Evolutionary conservation across 1,140 invertebrate genomes (phyloP), one percentile per base, ranked within the genome.

Genomic region (Pogonomyrmex californicus): DNA sequence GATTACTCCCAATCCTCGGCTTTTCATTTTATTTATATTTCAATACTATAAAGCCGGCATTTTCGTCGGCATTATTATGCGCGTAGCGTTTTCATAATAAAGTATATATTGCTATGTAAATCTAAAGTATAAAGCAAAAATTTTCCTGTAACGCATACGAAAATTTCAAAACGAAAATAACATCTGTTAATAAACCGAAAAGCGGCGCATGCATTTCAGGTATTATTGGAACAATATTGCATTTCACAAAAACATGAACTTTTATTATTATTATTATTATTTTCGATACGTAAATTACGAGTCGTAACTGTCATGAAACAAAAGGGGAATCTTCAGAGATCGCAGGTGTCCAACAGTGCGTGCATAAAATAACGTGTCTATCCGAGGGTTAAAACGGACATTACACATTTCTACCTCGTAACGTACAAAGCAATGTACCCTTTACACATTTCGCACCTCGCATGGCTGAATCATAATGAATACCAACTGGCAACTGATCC

Each of bases 11-110:
- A 38, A 41, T 54, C 36, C 68, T 58, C 66, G 79, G 68, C 75
- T 83, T 83, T 83, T 83, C 68, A 38, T 83, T 83, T 60, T 54
- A 82, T 73, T 73, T 73, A 83, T 75, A 17, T 73, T 83, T 83
- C 54, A 83, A 60, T 60, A 49, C 17, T 17, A 30, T 81, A 60
- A 75, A 83, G 54, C 68, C 44, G 56, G 68, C 23, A 23, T 83
- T 83, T 83, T 49, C 54, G 33, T 54, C 14, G 4, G 63, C 63
- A 54, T 68, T 58, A 71, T 73, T 47, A 51, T 23, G 60, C n/a
- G 9, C 6, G 38, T 14, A 12, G 62, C n/a, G 41, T 68, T 68
- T 60, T 75, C 54, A 83, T 83, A 75, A 83, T 75, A 60, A 60
- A 75, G 41, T 38, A 49, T 38, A 49, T n/a, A 36, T 73, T 54